These are phyloP conservation scores for Muscina levida DNA, from an alignment of 2,888 invertebrate species.

Conservation along the genomic window DNA sequence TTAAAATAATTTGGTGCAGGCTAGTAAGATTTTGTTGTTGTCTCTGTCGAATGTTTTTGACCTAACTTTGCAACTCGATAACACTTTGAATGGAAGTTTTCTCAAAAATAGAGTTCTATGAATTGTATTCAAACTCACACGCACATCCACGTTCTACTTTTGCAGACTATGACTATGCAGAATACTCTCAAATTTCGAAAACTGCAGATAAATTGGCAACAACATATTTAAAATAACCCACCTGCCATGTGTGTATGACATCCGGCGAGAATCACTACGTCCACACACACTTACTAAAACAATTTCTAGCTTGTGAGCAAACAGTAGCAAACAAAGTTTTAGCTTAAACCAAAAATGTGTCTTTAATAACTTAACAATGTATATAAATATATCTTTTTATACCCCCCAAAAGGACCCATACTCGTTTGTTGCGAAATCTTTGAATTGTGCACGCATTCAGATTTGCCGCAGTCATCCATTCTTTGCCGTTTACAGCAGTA, in stretches of 20 bases:
- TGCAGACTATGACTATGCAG: constrained; percentile 4
- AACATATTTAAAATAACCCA: not conserved
- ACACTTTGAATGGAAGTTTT: constrained; percentile 48
- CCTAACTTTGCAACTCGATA: constrained; percentile 43
- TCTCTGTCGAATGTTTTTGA: constrained; percentile 36
- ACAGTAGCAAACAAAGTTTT: not conserved
- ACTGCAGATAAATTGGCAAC: not conserved
- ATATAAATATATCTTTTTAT: not conserved
- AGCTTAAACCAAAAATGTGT: not conserved
- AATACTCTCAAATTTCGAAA: not conserved
- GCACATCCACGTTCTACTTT: constrained; percentile 12
- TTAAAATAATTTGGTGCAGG: no score
- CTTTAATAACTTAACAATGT: constrained; percentile 21
- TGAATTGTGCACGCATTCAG: constrained; percentile 45
- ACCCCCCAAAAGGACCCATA: no score
- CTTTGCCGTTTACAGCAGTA: constrained; percentile 21
- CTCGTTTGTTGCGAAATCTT: not conserved
- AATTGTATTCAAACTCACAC: constrained; percentile 32
- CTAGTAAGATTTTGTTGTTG: constrained; percentile 51
- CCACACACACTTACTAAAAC: no score
- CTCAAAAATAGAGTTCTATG: constrained; percentile 26
- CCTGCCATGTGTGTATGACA: no score
- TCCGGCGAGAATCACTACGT: no score
- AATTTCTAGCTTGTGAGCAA: no score
- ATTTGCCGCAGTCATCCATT: constrained; percentile 58